Base-by-base conservation (phyloP, 2,113 vertebrate species). In the Nasalis larvatus region DNA sequence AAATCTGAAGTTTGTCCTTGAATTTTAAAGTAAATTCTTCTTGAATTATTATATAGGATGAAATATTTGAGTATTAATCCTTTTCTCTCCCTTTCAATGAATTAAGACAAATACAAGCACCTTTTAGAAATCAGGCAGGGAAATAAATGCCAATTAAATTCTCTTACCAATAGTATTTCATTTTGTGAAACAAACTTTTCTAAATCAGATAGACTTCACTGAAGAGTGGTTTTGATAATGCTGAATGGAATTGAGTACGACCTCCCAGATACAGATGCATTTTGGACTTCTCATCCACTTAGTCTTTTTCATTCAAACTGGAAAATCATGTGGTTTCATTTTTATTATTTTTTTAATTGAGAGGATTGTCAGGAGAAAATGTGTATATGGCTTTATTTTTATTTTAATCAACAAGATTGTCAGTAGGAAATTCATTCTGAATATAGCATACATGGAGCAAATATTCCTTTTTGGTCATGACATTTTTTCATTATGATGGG, bases 101-200 rank as follows among this genome's bases (percentile, higher is more conserved):
- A 69, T 82, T 80, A 69, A 94, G 76, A 82, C 1, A 86, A 56
- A 94, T 49, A 81, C 14, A 83, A 95, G 54, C 7, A 45, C 13
- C 76, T 80, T 37, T 92, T 91, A 30, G 92, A 95, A 95, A 49
- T 89, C 30, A 77, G 27, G 8, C 13, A 47, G 54, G 1, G 35
- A 94, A 11, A 47, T 89, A 81, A 69, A 82, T n/a, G 66, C 68
- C 73, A 77, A 69, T 92, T 85, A 52, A 80, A 87, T 85, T 52
- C 3, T 74, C 40, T 83, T 69, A 92, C 27, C n/a, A 69, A 13
- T 68, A 45, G 69, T 87, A 47, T 82, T 80, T 82, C 25, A 37
- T 93, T 94, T 86, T 83, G 32, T 30, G n/a, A 89, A 94, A 76
- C 12, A 27, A 91, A 23, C 35, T 93, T 95, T 58, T 89, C 82